Evolutionary conservation across 2,888 invertebrate genomes (phyloP), one percentile per base, ranked within the genome.

Genomic region (Rhyacophila evoluta): DNA sequence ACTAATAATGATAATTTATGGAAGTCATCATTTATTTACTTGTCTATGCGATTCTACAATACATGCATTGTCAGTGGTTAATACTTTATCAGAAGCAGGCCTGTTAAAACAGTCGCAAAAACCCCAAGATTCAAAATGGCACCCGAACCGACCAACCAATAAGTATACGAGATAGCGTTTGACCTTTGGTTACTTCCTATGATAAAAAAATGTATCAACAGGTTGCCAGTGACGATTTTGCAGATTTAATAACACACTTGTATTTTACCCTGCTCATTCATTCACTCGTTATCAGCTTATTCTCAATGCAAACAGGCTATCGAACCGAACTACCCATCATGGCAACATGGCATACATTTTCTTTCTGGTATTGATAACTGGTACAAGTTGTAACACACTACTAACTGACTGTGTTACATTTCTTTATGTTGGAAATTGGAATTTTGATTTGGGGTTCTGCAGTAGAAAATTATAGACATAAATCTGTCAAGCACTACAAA

Each of bases 101-200:
- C 55, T 25, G 55, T 19, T 25, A 10, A 38, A 38, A 55, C 55
- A 55, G 55, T 55, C 55, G 55, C 55, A 55, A 55, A 12, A 25
- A 55, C 10, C 3, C 25, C 19, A 55, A 55, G 55, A 55, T 55
- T 19, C 55, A 55, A 55, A 55, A 55, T 55, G 55, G 55, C 55
- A 55, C 55, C 55, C 55, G 19, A 55, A 55, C 55, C 55, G 55
- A 19, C 19, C 19, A 19, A 25, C 10, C 15, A 19, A 55, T 55
- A 55, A 33, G 29, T 33, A 6, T 33, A 33, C 6, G 29, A 33
- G 55, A 55, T 55, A 55, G 55, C 55, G 25, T 55, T 55, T 55
- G 55, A 55, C 55, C 55, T 55, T 55, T 55, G 55, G 25, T 55
- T 55, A 55, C 55, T 55, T 55, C 55, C 55, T 55, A 55, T 55